Evolutionary conservation across 1,140 invertebrate genomes (phyloP), one percentile per base, ranked within the genome.

Genomic region (Hylaeus anthracinus): DNA sequence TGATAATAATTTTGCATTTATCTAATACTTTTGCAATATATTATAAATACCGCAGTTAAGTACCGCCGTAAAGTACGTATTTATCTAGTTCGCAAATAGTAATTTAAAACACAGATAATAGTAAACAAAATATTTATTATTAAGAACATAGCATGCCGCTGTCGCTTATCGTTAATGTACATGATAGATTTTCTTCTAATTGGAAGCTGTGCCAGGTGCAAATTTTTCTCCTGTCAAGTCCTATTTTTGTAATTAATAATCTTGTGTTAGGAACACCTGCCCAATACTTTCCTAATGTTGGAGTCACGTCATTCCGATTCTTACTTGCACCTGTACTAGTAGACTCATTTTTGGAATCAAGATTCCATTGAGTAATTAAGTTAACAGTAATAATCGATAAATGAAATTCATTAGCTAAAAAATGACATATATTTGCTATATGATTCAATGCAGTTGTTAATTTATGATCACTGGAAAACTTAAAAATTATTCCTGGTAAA

Each of bases 361-460:
- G 60, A 45, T 41, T 89, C 95, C 95, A 96, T 75, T 93, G 92
- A 70, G 94, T 95, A 76, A 95, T 88, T 73, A 95, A 92, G 89
- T 96, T 96, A 3, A 94, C 94, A 88, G 94, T 94, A 12, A 96
- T 84, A 83, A 96, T 88, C 14, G 92, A 83, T 72, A 95, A 79
- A 75, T 93, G 81, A 83, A 90, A 93, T 87, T 95, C 91, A 72
- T 92, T 93, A 63, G 93, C 90, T 14, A 96, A 81, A 88, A 90
- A 95, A 86, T 93, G 93, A 56, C 93, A 93, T 48, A 95, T 89
- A 76, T 94, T 95, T 2, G 95, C 93, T 70, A 96, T 89, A 74
- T 92, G 90, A 89, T 95, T 95, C 58, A 96, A 88, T 88, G 69
- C 88, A 91, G 67, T 89, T 88, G 60, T 51, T 48, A 84, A 88